Evolutionary conservation across 2,113 vertebrate species (phyloP).

Genomic region (Semnornis frantzii): DNA sequence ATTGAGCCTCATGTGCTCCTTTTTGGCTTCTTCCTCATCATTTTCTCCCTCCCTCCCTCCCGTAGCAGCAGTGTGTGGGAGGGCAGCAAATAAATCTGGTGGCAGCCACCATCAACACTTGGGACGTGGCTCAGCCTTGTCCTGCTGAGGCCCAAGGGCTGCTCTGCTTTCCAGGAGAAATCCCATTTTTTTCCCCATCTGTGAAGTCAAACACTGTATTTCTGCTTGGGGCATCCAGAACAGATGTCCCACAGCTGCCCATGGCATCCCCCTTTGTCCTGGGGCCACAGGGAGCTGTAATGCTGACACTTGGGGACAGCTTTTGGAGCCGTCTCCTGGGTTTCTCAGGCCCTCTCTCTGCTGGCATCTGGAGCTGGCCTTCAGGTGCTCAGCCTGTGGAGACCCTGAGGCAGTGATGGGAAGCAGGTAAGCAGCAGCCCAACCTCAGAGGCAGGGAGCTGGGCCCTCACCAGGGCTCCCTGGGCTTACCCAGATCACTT

Average conservation of each 20-base stretch:
- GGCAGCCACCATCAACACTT: accelerated
- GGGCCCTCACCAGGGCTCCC: neutral
- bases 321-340: neutral
- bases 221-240: neutral
- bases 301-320: neutral
- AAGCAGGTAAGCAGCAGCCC: neutral
- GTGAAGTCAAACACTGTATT: neutral
- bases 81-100: neutral
- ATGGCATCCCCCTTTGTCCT: neutral
- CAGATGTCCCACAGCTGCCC: neutral
- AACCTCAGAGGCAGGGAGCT: neutral
- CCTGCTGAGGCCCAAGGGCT: neutral
- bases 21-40: neutral
- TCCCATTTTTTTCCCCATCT: too few species aligned
- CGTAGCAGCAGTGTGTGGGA: accelerated
- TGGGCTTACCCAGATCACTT: neutral
- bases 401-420: neutral
- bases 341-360: neutral
- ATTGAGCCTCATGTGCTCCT: accelerated
- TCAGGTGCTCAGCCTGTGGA: neutral
- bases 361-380: neutral
- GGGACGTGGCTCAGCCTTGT: neutral
- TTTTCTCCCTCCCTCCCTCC: neutral
- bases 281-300: neutral
- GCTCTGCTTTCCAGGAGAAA: neutral